Percentiles rank a stretch among this genome's conserved stretches.
Conservation (phyloP, 2,113 vertebrate species). For the Serinus canaria region DNA sequence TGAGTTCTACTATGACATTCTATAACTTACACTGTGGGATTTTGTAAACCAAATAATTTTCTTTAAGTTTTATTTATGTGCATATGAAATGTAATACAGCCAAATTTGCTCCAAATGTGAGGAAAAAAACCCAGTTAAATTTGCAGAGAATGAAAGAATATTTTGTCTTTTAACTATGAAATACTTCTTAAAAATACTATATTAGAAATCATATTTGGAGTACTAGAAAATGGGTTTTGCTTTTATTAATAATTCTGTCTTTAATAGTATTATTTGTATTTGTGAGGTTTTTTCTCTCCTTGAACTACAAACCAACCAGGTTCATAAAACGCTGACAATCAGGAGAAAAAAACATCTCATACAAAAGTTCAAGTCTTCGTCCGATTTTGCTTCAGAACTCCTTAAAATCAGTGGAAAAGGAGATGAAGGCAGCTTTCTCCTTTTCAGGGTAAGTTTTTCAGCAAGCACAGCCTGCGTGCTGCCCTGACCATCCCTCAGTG, state of each 20-base stretch:
- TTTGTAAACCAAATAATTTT: neutral
- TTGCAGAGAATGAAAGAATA: neutral
- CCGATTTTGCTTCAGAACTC: neutral
- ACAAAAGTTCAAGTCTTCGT: neutral
- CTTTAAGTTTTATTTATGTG: neutral
- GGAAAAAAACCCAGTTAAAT: accelerated
- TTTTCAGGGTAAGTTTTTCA: neutral
- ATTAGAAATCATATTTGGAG: neutral
- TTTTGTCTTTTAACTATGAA: neutral
- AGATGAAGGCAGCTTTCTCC: neutral
- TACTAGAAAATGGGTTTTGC: accelerated
- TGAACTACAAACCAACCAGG: neutral
- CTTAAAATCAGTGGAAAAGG: neutral
- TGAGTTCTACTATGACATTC: neutral
- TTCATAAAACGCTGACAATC: neutral
- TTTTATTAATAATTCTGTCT: neutral
- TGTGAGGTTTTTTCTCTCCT: neutral
- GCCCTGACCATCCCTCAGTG: neutral
- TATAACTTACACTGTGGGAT: neutral
- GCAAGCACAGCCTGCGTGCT: neutral
- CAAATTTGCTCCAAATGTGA: neutral
- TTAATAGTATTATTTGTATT: neutral
- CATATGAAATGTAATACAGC: neutral
- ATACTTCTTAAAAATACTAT: neutral
- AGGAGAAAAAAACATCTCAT: neutral